These are phyloP conservation scores for Tapera naevia DNA, from an alignment of 2,797 vertebrate species.

Conservation along the genomic window DNA sequence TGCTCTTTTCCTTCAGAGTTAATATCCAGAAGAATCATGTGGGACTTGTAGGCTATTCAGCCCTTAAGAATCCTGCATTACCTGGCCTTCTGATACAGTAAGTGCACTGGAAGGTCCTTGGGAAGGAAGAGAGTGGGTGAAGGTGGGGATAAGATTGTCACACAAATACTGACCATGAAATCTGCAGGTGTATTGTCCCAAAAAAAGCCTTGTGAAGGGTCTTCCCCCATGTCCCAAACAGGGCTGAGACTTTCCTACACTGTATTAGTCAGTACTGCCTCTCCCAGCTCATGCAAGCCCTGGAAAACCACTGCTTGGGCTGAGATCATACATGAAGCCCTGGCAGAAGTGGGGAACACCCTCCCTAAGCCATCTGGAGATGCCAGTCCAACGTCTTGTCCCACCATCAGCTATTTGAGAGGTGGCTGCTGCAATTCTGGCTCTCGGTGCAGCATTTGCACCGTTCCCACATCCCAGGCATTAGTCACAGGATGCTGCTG, in stretches of 20 bases:
- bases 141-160: neutral
- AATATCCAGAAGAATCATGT: neutral
- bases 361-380: fast-evolving
- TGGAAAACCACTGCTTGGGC: fast-evolving
- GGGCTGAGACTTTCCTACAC: neutral
- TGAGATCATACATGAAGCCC: neutral
- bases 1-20: neutral
- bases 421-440: neutral
- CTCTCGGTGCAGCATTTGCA: neutral
- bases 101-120: neutral
- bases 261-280: neutral
- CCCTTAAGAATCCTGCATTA: neutral
- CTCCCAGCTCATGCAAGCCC: fast-evolving
- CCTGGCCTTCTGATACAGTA: neutral
- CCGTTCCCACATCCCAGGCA: neutral
- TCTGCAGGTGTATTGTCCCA: fast-evolving
- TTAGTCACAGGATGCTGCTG: neutral
- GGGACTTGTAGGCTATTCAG: neutral
- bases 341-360: neutral
- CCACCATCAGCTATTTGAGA: neutral
- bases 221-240: fast-evolving
- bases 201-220: neutral
- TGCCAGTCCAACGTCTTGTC: fast-evolving
- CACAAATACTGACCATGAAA: neutral
- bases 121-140: neutral